These are phyloP conservation scores for Cheilosia scutellata DNA, from an alignment of 2,888 invertebrate species.

Conservation along the genomic window DNA sequence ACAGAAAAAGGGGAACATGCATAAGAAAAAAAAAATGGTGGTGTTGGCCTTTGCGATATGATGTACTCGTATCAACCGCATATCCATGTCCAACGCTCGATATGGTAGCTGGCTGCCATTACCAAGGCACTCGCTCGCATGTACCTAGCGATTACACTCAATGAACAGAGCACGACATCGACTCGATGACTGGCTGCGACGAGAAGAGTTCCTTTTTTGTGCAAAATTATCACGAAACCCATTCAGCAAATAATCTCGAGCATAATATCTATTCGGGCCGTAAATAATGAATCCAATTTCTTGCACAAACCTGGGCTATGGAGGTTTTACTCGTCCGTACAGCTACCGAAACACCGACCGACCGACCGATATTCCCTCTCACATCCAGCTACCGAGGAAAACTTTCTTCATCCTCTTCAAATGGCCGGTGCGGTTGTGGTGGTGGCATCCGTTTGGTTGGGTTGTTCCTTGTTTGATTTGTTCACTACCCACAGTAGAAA, in stretches of 20 bases:
- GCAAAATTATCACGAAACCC: constrained; percentile 78
- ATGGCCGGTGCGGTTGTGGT: too few relatives aligned
- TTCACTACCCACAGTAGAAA: too few relatives aligned
- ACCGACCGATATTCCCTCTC: constrained; percentile 50
- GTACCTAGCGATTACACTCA: constrained; percentile 43
- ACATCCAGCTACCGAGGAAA: constrained; percentile 48
- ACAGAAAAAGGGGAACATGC: constrained; percentile 19
- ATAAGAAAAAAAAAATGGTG: constrained; percentile 27
- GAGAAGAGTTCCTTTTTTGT: constrained; percentile 77
- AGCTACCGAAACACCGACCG: constrained; percentile 60
- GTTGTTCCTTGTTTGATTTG: too few relatives aligned
- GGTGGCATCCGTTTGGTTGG: too few relatives aligned
- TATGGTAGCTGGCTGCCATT: constrained; percentile 43
- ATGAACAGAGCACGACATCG: constrained; percentile 58
- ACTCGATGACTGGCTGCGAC: constrained; percentile 34
- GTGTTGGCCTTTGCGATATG: constrained; percentile 40
- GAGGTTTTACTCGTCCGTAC: constrained; percentile 51
- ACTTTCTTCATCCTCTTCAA: constrained; percentile 42
- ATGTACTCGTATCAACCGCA: constrained; percentile 36
- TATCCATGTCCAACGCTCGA: constrained; percentile 60
- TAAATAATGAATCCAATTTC: constrained; percentile 79
- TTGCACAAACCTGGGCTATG: constrained; percentile 76
- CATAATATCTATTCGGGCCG: constrained; percentile 78
- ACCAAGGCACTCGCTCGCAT: constrained; percentile 47
- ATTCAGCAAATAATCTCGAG: constrained; percentile 78